These are phyloP conservation scores for Aleiodes alternator DNA, from an alignment of 2,888 invertebrate species.

Conservation along the genomic window DNA sequence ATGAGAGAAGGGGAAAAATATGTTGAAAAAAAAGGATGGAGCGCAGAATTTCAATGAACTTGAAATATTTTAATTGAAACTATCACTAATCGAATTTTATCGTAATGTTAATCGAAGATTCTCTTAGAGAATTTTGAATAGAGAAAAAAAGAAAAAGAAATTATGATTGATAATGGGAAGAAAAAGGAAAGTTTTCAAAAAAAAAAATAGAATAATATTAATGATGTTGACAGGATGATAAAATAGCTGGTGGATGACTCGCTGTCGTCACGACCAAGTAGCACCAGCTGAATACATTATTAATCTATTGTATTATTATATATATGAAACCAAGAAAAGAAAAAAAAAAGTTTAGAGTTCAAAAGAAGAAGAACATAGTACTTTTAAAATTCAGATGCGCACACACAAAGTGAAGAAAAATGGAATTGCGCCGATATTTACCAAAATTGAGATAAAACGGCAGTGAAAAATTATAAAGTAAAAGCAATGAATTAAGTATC, in stretches of 20 bases:
- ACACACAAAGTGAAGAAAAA: conserved; percentile 26
- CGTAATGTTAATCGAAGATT: conserved; percentile 25
- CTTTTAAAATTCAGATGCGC: conserved; percentile 35
- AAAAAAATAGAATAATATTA: background rate
- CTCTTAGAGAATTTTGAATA: conserved; percentile 22
- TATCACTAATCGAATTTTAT: conserved; percentile 32
- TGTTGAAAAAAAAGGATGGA: background rate
- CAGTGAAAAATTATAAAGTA: conserved; percentile 2
- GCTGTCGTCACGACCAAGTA: conserved; percentile 59
- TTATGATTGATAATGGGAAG: background rate
- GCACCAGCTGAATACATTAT: conserved; percentile 52
- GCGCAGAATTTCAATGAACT: conserved; percentile 14
- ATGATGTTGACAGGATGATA: conserved; percentile 23
- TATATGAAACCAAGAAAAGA: conserved; percentile 19
- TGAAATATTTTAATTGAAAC: conserved; percentile 22
- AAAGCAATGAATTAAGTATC: conserved; percentile 2
- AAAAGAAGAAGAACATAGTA: conserved; percentile 10
- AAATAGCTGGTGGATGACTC: conserved; percentile 55
- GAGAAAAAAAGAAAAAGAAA: background rate
- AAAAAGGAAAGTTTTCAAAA: background rate
- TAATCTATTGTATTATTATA: conserved; percentile 48
- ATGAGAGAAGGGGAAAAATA: background rate
- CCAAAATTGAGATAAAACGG: background rate
- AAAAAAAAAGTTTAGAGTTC: conserved; percentile 10
- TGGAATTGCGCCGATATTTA: conserved; percentile 18